These are phyloP conservation scores for Gambusia yucatana DNA, from an alignment of 2,797 vertebrate species.

Conservation along the genomic window DNA sequence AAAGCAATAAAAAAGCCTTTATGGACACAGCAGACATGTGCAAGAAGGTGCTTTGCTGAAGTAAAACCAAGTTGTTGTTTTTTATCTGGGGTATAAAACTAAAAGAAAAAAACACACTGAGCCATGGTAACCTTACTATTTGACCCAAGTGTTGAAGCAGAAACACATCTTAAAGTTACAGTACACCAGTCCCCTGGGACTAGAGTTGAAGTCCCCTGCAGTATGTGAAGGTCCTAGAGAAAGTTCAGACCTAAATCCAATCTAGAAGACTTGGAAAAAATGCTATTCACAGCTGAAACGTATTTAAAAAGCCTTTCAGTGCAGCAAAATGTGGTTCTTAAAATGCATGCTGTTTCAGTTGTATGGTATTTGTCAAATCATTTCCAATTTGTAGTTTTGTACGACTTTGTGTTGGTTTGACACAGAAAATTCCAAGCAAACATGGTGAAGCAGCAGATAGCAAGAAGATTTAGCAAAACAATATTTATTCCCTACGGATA, in stretches of 20 bases:
- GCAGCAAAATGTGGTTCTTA: background rate
- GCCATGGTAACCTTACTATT: too few species aligned
- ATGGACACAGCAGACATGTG: background rate
- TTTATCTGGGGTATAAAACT: background rate
- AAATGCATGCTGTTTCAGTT: background rate
- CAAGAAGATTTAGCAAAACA: background rate
- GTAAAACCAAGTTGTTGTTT: background rate
- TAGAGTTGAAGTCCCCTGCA: background rate
- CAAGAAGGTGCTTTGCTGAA: background rate
- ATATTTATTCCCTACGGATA: background rate
- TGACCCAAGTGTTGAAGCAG: background rate
- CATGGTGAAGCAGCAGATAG: background rate
- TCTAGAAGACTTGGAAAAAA: background rate
- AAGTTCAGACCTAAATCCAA: background rate
- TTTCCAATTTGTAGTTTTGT: background rate
- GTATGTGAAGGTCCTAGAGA: background rate
- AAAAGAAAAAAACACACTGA: background rate
- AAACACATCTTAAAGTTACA: background rate
- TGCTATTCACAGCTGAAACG: background rate
- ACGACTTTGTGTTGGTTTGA: background rate
- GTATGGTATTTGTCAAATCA: rapidly evolving
- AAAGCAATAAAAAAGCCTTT: background rate
- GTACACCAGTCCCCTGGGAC: background rate
- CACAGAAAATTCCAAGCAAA: background rate
- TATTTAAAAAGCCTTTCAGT: background rate